phyloP scores from a whole-genome alignment of 2,888 invertebrate genomes.

The Syrista parreyssii region DNA sequence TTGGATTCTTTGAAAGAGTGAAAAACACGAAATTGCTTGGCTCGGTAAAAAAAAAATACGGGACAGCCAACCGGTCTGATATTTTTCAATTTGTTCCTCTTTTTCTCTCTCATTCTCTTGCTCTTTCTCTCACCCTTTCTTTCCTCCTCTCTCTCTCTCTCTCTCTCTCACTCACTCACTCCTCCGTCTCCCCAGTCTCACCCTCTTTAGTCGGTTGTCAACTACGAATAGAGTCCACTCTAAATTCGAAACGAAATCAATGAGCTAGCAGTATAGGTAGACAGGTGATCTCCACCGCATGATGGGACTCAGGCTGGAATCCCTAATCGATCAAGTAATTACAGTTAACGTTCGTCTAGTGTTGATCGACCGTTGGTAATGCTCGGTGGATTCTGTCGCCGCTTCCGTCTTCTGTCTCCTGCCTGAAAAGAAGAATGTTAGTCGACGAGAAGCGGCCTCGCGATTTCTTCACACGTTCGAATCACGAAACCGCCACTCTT shows the following conservation, averaged over 20 bases:
- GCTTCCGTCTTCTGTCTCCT: conserved; percentile 1
- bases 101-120: not conserved
- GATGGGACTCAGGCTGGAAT: no score
- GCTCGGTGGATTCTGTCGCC: no score
- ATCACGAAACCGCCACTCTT: no score
- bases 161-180: conserved; percentile 31
- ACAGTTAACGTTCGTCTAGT: no score
- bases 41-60: no score
- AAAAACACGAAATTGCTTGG: no score
- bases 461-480: not conserved
- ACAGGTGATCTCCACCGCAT: no score
- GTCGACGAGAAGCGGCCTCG: not conserved
- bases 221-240: conserved; percentile 60
- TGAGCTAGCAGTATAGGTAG: conserved; percentile 16
- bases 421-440: conserved; percentile 29
- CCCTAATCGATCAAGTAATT: no score
- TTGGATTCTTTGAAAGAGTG: no score
- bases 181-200: conserved; percentile 20
- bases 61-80: no score
- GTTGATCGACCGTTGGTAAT: no score
- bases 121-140: not conserved
- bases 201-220: conserved; percentile 43
- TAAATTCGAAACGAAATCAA: conserved; percentile 63
- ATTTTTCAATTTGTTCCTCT: no score
- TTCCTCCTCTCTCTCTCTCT: conserved; percentile 22